Conservation (phyloP, 2,888 invertebrate genomes). For the Chironomus tentans region DNA sequence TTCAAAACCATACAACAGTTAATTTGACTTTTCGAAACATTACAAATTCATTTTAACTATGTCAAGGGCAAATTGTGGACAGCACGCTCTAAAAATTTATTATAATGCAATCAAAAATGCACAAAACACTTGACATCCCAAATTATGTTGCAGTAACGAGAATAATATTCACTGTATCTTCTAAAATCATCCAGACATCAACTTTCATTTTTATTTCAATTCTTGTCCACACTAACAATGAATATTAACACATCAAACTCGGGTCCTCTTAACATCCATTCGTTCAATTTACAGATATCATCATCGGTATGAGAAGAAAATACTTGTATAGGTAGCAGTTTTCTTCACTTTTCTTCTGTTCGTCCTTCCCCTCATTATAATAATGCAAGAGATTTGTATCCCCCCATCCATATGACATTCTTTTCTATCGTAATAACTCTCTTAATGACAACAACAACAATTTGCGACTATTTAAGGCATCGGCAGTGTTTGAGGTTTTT, state of each 20-base stretch:
- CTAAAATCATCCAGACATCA: too few species aligned
- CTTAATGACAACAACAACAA: constrained; percentile 4
- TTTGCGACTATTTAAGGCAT: constrained; percentile 18
- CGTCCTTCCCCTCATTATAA: neutral
- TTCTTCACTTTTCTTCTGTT: neutral
- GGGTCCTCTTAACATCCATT: neutral
- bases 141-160: too few species aligned
- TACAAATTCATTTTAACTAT: too few species aligned
- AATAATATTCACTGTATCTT: too few species aligned
- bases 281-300: neutral
- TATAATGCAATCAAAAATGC: too few species aligned
- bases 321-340: neutral
- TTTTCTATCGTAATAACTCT: constrained; percentile 4
- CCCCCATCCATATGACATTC: neutral
- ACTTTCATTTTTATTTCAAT: too few species aligned
- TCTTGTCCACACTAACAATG: too few species aligned
- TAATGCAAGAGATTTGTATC: neutral
- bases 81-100: too few species aligned
- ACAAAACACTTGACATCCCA: too few species aligned
- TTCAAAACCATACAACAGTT: too few species aligned
- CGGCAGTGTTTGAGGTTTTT: neutral
- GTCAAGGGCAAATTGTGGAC: too few species aligned
- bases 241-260: neutral
- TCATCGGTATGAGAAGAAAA: neutral
- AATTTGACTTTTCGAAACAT: too few species aligned